Evolutionary conservation across 2,888 invertebrate genomes (phyloP).

Genomic region (Brachypalpus laphriformis): DNA sequence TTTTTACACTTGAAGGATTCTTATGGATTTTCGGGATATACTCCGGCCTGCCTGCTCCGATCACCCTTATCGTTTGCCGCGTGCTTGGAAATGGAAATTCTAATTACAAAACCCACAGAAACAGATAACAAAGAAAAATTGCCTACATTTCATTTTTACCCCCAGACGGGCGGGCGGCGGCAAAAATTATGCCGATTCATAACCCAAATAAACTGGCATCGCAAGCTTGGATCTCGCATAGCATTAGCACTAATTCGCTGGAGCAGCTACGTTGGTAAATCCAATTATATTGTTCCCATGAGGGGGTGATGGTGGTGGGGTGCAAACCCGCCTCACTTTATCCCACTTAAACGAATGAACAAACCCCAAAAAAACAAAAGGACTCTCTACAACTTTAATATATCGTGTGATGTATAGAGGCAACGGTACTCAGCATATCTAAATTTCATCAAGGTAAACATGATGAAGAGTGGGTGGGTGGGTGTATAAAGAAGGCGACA

Average conservation of each 20-base stretch:
- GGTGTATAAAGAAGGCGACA: slow-evolving; percentile 53
- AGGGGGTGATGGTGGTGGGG: slow-evolving; percentile 26
- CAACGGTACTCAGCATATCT: slow-evolving; percentile 50
- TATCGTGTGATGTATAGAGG: slow-evolving; percentile 46
- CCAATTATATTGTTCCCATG: slow-evolving; percentile 72
- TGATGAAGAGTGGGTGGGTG: not conserved
- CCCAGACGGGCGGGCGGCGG: not conserved
- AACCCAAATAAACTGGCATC: slow-evolving; percentile 70
- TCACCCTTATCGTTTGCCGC: slow-evolving; percentile 12
- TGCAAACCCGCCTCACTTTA: slow-evolving; percentile 18
- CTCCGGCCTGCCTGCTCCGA: not conserved
- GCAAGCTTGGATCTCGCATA: slow-evolving; percentile 72
- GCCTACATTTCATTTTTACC: slow-evolving; percentile 71
- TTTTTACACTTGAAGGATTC: slow-evolving; percentile 52
- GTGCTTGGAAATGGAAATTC: slow-evolving; percentile 53
- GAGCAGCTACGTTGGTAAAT: slow-evolving; percentile 59
- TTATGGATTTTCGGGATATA: slow-evolving; percentile 17
- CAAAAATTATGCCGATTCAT: slow-evolving; percentile 72
- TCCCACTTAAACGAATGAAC: slow-evolving; percentile 45
- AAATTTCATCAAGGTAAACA: slow-evolving; percentile 67
- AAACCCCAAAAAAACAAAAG: slow-evolving; percentile 51
- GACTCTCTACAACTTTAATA: slow-evolving; percentile 58
- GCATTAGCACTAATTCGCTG: slow-evolving; percentile 68
- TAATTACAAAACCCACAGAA: slow-evolving; percentile 72
- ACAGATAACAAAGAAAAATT: slow-evolving; percentile 73